phyloP scores from a whole-genome alignment of 1,140 invertebrate genomes.

The Himalopsyche phryganea region DNA sequence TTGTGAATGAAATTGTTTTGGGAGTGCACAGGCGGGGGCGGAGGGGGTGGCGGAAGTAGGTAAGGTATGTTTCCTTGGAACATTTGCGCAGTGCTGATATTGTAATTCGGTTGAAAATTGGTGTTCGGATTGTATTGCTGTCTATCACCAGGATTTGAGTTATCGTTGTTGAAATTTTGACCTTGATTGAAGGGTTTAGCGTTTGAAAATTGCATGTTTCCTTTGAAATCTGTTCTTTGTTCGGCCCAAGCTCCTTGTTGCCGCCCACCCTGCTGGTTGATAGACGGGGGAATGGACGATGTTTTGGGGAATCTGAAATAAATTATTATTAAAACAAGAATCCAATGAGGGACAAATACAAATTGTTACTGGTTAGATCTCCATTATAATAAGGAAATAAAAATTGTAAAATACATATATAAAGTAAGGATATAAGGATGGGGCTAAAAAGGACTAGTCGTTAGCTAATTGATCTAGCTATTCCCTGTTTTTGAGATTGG shows the following conservation, averaged over 20 bases:
- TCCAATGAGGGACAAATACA: background rate
- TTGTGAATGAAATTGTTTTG: constrained; percentile 21
- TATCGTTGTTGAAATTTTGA: constrained; percentile 7
- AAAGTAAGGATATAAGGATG: background rate
- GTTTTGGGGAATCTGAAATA: background rate
- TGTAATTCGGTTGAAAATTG: constrained; percentile 21
- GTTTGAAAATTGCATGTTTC: constrained; percentile 16
- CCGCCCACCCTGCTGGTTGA: background rate
- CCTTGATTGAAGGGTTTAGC: constrained; percentile 18
- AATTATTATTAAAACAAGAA: background rate
- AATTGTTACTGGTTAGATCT: background rate
- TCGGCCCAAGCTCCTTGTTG: background rate
- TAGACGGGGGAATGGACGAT: background rate
- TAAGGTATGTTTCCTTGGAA: constrained; percentile 30
- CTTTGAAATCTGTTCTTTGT: constrained; percentile 16
- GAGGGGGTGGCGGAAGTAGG: constrained; percentile 26
- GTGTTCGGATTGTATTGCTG: constrained; percentile 10
- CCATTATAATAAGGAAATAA: background rate
- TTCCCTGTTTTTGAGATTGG: too few species aligned
- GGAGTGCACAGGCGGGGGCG: constrained; percentile 21
- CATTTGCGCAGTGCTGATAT: constrained; percentile 15
- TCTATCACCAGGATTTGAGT: constrained; percentile 8
- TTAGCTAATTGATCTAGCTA: too few species aligned
- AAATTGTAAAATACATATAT: background rate
- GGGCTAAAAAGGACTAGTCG: too few species aligned